Conservation (phyloP, 2,797 vertebrate species). For the Sarcophilus harrisii region DNA sequence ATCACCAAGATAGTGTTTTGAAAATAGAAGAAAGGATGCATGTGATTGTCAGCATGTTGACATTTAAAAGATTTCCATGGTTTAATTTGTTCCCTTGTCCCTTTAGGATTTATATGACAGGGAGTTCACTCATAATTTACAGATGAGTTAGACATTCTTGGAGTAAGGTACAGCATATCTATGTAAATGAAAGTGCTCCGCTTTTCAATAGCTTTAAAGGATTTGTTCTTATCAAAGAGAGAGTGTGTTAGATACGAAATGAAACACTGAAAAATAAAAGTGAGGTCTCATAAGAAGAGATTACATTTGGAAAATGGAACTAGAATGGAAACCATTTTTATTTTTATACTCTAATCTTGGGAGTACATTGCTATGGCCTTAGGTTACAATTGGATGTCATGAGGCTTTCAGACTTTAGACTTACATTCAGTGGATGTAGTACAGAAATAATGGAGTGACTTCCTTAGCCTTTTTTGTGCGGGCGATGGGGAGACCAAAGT, state of each 20-base stretch:
- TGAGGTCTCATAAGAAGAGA: not conserved
- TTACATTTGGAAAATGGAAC: not conserved
- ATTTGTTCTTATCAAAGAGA: slow-evolving; percentile 31
- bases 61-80: not conserved
- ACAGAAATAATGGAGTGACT: slow-evolving; percentile 37
- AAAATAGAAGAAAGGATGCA: rapidly evolving
- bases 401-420: slow-evolving; percentile 26
- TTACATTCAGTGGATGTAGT: slow-evolving; percentile 44
- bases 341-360: not conserved
- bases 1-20: rapidly evolving
- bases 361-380: slow-evolving; percentile 33
- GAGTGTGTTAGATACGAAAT: slow-evolving; percentile 21
- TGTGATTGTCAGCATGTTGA: not conserved
- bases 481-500: not conserved
- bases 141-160: not conserved
- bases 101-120: not conserved
- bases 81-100: slow-evolving; percentile 39
- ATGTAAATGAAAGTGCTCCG: not conserved
- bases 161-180: not conserved
- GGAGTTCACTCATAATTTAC: rapidly evolving
- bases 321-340: rapidly evolving
- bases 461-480: slow-evolving; percentile 53
- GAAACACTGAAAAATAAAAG: slow-evolving; percentile 18
- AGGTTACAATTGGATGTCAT: not conserved
- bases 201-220: slow-evolving; percentile 9